Evolutionary conservation across 2,113 vertebrate species (phyloP), one percentile per base, ranked within the genome.

Genomic region (Hipposideros armiger): DNA sequence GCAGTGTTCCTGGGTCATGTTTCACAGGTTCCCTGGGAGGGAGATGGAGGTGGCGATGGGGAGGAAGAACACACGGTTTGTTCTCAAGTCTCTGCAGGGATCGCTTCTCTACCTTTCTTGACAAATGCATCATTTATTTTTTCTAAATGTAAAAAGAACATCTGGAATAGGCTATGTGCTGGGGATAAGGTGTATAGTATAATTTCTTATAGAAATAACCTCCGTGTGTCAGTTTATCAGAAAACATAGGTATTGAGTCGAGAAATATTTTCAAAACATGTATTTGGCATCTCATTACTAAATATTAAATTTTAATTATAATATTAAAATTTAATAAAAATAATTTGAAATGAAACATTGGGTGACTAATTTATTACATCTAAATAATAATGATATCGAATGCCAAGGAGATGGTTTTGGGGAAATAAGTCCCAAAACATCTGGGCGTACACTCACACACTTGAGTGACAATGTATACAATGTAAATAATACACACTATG

Each of bases 101-200:
- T 14, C n/a, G 32, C 19, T 87, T 87, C 70, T 73, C 11, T 7
- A 1, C 4, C 1, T 42, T 64, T 67, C 26, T 40, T 70, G 16
- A 95, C 22, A 93, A 86, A 81, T n/a, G 16, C 13, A n/a, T 54
- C n/a, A 28, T 70, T 89, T 36, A 36, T 36, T 82, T 15, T 81
- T 85, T 47, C 60, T 11, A 69, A 74, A n/a, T 36, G 15, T 78
- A 30, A 78, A 82, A 87, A 28, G 66, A 93, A 64, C 70, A 82
- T 13, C 22, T n/a, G 10, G 52, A 4, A 32, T 42, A 1, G 50
- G 5, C 28, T 7, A 17, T 30, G 32, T 30, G 32, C n/a, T 66
- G n/a, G 54, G 45, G 81, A 81, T 40, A 81, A 83, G 50, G 11
- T 14, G 4, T 5, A 40, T 13, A 24, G 40, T 5, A n/a, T 9